These are phyloP conservation scores for Brachionus rotundiformis DNA, from an alignment of 1,140 invertebrate species.

Conservation along the genomic window DNA sequence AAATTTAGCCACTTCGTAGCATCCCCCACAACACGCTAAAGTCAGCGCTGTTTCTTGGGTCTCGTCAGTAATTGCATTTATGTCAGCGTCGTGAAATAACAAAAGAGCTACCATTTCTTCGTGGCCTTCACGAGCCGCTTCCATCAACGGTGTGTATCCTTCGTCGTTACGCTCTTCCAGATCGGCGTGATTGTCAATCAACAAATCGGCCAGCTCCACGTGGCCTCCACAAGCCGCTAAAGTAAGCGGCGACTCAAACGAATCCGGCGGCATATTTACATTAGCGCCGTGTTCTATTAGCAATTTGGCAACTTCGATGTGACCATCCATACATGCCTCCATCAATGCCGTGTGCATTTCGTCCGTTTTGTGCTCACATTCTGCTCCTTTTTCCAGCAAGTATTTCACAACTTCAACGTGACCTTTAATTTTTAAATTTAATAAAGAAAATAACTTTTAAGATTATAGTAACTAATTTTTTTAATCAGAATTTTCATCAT, in stretches of 20 bases:
- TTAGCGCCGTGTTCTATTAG: conserved; percentile 74
- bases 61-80: conserved; percentile 94
- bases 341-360: conserved; percentile 99
- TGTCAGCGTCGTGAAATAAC: conserved; percentile 88
- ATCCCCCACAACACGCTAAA: conserved; percentile 93
- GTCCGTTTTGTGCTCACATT: conserved; percentile 82
- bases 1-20: conserved; percentile 93
- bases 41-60: conserved; percentile 96
- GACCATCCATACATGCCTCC: conserved; percentile 99
- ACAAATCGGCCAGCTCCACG: conserved; percentile 84
- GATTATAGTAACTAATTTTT: no score
- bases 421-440: conserved; percentile 53
- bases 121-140: conserved; percentile 94
- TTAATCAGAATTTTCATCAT: not conserved
- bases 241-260: conserved; percentile 96
- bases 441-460: not conserved
- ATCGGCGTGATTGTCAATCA: conserved; percentile 93
- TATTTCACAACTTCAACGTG: conserved; percentile 71
- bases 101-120: conserved; percentile 95
- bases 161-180: conserved; percentile 99
- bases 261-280: conserved; percentile 72
- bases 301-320: conserved; percentile 68
- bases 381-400: conserved; percentile 64
- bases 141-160: conserved; percentile 94
- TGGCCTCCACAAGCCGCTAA: conserved; percentile 97